Evolutionary conservation across 2,888 invertebrate species (phyloP).

Genomic region (Timema podura): DNA sequence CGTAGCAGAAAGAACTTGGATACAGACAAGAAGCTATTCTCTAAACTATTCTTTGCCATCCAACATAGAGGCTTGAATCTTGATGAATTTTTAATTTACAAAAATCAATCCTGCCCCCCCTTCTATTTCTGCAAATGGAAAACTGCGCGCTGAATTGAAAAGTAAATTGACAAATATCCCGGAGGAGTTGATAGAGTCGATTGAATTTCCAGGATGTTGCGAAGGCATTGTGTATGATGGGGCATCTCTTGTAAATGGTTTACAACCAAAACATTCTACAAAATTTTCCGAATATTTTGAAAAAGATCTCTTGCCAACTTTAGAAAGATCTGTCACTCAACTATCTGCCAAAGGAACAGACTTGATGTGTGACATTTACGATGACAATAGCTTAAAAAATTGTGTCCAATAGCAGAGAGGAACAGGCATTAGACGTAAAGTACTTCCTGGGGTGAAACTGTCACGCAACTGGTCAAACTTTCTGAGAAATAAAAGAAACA

Average conservation of each 20-base stretch:
- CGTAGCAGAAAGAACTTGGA: neutral
- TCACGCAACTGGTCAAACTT: neutral
- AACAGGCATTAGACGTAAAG: neutral
- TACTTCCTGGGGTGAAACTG: neutral
- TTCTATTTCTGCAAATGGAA: neutral
- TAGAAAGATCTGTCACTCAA: neutral
- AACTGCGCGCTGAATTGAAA: neutral
- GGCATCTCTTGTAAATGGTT: neutral
- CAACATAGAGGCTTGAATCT: neutral
- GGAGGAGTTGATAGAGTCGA: neutral
- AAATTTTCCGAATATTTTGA: neutral
- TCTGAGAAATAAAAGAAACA: neutral
- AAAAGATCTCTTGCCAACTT: neutral
- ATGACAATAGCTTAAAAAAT: slow-evolving; percentile 1
- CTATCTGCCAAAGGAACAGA: neutral
- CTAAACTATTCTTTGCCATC: neutral
- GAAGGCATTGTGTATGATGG: neutral
- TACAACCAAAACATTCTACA: neutral
- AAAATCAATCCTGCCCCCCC: slow-evolving; percentile 5
- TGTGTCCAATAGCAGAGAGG: neutral
- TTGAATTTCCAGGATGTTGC: slow-evolving; percentile 7
- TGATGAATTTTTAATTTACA: neutral
- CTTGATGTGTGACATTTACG: neutral
- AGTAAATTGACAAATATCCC: slow-evolving; percentile 7
- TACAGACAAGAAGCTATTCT: neutral